These are phyloP conservation scores for Aix galericulata DNA, from an alignment of 2,113 vertebrate species.

Conservation along the genomic window DNA sequence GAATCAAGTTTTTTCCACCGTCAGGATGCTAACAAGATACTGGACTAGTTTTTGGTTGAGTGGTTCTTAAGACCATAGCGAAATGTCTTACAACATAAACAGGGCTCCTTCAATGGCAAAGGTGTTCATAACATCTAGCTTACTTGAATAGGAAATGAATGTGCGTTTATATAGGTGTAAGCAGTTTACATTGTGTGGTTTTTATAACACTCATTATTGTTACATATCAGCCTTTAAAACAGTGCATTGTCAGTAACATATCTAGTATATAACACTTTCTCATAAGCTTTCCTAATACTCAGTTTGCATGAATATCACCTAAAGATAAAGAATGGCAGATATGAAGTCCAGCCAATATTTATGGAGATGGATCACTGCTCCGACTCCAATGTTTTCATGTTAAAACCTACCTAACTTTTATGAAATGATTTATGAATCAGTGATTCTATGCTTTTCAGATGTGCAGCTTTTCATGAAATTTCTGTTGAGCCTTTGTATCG, in stretches of 20 bases:
- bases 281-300: background rate
- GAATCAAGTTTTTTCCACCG: background rate
- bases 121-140: background rate
- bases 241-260: background rate
- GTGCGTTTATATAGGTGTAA: background rate
- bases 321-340: background rate
- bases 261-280: background rate
- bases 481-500: background rate
- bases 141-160: background rate
- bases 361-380: background rate
- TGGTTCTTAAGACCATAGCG: background rate
- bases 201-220: background rate
- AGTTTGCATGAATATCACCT: background rate
- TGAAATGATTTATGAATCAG: background rate
- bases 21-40: background rate
- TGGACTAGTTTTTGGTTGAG: background rate
- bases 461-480: background rate
- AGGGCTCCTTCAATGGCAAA: background rate
- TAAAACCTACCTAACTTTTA: background rate
- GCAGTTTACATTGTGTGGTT: background rate
- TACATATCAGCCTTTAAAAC: background rate
- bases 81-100: background rate
- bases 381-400: background rate
- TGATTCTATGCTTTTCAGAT: background rate
- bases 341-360: background rate